Evolutionary conservation across 2,888 invertebrate genomes (phyloP), one percentile per base, ranked within the genome.

Genomic region (Platycnemis pennipes): DNA sequence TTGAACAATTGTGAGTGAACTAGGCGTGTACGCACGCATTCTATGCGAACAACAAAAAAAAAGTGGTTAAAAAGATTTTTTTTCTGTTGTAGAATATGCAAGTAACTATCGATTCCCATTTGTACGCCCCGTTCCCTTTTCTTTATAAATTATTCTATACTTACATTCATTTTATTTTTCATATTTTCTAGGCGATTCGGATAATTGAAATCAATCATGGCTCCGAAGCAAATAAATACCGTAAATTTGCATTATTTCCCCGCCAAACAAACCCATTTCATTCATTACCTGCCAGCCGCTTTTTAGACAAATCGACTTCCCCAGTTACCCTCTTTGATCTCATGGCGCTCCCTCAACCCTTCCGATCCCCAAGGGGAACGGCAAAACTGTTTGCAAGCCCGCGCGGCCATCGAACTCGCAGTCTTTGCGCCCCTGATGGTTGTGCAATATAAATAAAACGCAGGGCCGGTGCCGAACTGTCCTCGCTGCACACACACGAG

Each of bases 381-480:
- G n/a, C 37, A 16, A 37, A 77, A 77, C 31, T 77, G 77, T 77
- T 77, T 77, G 77, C 77, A 77, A 77, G 37, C 77, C 37, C 37
- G 26, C 31, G 7, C 77, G 77, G 77, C 13, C 77, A 37, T 77
- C 31, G 77, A 77, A 77, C 77, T 37, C 77, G 26, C 63, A 22
- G 16, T 16, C 77, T 37, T 77, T 31, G 8, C 37, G 37, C 77
- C 77, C 37, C 63, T 22, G 13, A 2, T 37, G 77, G 77, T 37
- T 77, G 77, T 77, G 77, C 77, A 77, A 77, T 77, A 77, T 77
- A 77, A 77, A 77, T 77, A 77, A 77, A 77, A 77, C 77, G 31
- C 7, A n/a, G 37, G 13, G 77, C 11, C 77, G 31, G 37, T 37
- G 37, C 77, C 77, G 37, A 31, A 11, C 63, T 63, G 63, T 63